Evolutionary conservation across 1,140 invertebrate species (phyloP).

Genomic region (Pantala flavescens): DNA sequence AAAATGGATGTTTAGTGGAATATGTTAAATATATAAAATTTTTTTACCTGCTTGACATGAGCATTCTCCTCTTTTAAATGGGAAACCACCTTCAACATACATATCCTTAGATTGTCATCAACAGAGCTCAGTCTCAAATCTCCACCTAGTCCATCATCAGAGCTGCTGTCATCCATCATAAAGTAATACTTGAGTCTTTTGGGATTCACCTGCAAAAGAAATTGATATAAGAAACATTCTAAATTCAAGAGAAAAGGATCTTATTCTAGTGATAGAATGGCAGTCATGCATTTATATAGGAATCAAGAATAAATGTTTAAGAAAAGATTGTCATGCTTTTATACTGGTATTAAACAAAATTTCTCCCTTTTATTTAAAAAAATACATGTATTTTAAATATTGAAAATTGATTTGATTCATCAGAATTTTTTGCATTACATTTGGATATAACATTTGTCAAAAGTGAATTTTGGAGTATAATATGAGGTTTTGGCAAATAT

Average conservation of each 20-base stretch:
- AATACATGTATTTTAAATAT: no score
- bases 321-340: no score
- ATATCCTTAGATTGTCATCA: conserved; percentile 49
- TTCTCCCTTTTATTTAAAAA: no score
- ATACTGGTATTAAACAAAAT: no score
- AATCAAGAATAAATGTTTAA: not conserved
- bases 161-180: conserved; percentile 47
- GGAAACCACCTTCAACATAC: conserved; percentile 45
- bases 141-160: conserved; percentile 25
- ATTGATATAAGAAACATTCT: no score
- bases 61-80: conserved; percentile 39
- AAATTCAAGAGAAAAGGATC: not conserved
- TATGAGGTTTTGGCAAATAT: no score
- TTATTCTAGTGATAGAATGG: not conserved
- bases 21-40: no score
- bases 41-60: conserved; percentile 25
- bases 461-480: no score
- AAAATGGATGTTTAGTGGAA: no score
- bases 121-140: conserved; percentile 59
- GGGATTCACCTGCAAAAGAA: conserved; percentile 43
- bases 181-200: conserved; percentile 66
- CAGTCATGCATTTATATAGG: not conserved
- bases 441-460: no score
- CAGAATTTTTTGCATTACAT: no score
- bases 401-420: no score